Conservation (phyloP, 2,888 invertebrate genomes). For the Aporophyla lueneburgensis region DNA sequence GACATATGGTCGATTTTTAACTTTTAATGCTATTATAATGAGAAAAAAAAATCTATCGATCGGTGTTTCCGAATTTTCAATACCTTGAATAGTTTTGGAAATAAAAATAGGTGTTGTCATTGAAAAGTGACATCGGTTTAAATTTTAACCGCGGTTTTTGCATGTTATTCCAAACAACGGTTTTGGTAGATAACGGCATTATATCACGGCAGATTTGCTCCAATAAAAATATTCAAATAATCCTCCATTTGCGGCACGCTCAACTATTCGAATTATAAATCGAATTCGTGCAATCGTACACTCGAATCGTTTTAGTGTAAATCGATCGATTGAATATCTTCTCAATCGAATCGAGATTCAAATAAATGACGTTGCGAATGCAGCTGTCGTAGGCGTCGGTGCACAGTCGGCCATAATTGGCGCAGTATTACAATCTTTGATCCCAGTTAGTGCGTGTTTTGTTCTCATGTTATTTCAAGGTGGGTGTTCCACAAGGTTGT, state of each 20-base stretch:
- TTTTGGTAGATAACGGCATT: too few relatives aligned
- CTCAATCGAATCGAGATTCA: constrained; percentile 27
- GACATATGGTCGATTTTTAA: too few relatives aligned
- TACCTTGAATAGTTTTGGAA: too few relatives aligned
- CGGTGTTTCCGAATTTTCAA: too few relatives aligned
- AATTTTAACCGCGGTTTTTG: too few relatives aligned
- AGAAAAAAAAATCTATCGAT: too few relatives aligned
- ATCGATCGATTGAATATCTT: constrained; percentile 15
- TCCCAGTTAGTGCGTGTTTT: constrained; percentile 39
- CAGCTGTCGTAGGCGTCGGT: constrained; percentile 42
- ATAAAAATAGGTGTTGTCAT: too few relatives aligned
- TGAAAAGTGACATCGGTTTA: too few relatives aligned
- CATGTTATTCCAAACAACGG: too few relatives aligned
- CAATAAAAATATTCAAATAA: not conserved
- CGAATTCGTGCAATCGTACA: not conserved
- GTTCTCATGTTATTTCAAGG: constrained; percentile 37
- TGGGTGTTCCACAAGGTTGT: constrained; percentile 36
- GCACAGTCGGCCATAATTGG: constrained; percentile 47
- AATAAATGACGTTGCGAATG: constrained; percentile 25
- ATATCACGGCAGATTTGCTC: too few relatives aligned
- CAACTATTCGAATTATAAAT: not conserved
- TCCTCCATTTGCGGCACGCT: not conserved
- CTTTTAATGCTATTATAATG: too few relatives aligned
- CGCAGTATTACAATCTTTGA: constrained; percentile 53
- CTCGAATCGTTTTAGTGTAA: not conserved